Evolutionary conservation across 1,140 invertebrate species (phyloP).

Genomic region (Pseudomyrmex pallidus): DNA sequence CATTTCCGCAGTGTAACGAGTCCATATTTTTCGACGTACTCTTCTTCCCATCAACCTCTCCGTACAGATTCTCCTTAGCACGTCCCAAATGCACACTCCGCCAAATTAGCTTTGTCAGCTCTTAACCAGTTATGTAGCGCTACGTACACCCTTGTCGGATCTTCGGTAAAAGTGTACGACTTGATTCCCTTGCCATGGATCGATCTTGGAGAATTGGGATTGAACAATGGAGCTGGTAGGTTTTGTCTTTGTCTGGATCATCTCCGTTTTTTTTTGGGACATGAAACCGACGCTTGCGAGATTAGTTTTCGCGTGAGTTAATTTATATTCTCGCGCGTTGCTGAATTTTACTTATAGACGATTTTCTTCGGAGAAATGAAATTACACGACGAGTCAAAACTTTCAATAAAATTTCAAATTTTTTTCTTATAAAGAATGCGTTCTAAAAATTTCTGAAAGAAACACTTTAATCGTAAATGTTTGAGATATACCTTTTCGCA

Average conservation of each 20-base stretch:
- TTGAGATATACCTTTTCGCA: not conserved
- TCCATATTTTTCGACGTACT: conserved; percentile 6
- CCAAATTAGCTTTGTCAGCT: conserved; percentile 69
- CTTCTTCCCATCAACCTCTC: not conserved
- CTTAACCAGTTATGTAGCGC: conserved; percentile 31
- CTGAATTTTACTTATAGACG: not conserved
- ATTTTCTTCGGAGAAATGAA: conserved; percentile 1
- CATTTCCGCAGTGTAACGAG: not conserved
- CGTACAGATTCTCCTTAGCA: conserved; percentile 18
- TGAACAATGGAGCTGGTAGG: not conserved
- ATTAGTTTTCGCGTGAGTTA: conserved; percentile 49
- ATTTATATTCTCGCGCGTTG: not conserved
- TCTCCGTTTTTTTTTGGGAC: conserved; percentile 26
- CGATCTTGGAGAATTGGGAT: conserved; percentile 38
- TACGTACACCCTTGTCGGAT: not conserved
- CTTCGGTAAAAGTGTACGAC: not conserved
- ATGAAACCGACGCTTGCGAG: conserved; percentile 23
- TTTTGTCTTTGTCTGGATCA: conserved; percentile 43
- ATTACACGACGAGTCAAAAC: not conserved
- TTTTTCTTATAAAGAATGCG: not conserved
- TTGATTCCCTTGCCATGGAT: not conserved
- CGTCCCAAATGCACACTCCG: conserved; percentile 55
- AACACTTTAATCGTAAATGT: conserved; percentile 10
- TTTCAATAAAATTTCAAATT: not conserved
- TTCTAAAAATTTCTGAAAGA: not conserved